phyloP scores from a whole-genome alignment of 2,797 vertebrate genomes.

The Cheirogaleus major region DNA sequence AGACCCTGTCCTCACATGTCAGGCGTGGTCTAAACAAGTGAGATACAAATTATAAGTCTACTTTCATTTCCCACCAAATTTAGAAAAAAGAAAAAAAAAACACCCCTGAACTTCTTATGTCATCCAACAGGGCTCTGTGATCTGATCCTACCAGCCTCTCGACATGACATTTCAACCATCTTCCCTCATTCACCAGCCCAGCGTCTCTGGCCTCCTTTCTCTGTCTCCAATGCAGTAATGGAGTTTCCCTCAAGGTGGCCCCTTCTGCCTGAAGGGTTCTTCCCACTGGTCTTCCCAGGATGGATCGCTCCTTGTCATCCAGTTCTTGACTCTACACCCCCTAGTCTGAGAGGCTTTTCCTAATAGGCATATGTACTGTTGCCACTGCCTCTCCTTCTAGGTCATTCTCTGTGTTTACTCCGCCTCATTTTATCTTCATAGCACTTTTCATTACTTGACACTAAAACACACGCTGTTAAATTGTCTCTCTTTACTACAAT shows the following conservation, averaged over 20 bases:
- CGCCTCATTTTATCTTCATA: neutral
- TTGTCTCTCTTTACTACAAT: neutral
- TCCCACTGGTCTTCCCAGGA: neutral
- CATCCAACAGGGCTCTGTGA: neutral
- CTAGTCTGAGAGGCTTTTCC: neutral
- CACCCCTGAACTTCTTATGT: neutral
- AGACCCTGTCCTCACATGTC: neutral
- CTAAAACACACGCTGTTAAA: neutral
- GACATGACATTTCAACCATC: no score
- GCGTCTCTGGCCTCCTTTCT: neutral
- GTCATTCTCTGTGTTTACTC: neutral
- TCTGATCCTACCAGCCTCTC: neutral
- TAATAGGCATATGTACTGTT: neutral
- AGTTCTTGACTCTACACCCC: no score
- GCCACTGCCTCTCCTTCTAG: neutral
- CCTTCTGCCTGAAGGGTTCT: neutral
- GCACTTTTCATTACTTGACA: neutral
- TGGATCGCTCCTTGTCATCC: neutral
- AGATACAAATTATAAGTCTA: neutral
- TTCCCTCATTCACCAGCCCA: neutral
- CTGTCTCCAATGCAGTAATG: neutral
- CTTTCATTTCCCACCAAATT: neutral
- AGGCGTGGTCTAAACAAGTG: neutral
- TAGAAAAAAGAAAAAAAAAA: neutral
- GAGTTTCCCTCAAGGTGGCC: accelerated